These are phyloP conservation scores for Agrochola lychnidis DNA, from an alignment of 2,888 invertebrate genomes.

Conservation along the genomic window DNA sequence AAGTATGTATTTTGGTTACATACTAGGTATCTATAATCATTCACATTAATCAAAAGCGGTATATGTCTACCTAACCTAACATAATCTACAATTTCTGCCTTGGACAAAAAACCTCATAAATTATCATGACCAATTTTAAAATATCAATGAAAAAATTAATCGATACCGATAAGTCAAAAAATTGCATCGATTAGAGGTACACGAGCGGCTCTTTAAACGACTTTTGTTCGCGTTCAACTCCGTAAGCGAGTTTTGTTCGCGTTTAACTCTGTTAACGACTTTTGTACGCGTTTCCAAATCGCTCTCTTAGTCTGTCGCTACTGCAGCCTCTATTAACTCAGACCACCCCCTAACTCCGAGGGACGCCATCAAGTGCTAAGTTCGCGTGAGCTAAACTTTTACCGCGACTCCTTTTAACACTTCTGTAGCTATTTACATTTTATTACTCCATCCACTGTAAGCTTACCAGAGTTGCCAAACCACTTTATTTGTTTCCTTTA, in stretches of 20 bases:
- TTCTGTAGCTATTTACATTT: conserved; percentile 86
- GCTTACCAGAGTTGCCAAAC: conserved; percentile 74
- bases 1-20: not conserved
- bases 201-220: not conserved
- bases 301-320: not conserved
- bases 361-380: conserved; percentile 81
- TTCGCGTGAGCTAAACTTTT: conserved; percentile 84
- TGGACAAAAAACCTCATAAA: not conserved
- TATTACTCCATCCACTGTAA: conserved; percentile 79
- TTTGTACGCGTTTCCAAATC: not conserved
- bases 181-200: no score
- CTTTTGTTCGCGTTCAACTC: not conserved
- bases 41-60: not conserved
- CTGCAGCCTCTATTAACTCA: conserved; percentile 44
- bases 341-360: conserved; percentile 64
- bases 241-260: not conserved
- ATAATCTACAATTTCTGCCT: not conserved
- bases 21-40: not conserved
- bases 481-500: conserved; percentile 82
- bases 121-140: not conserved
- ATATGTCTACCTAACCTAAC: not conserved
- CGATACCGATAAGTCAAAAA: not conserved
- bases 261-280: not conserved
- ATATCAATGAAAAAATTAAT: not conserved
- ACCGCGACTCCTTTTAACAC: conserved; percentile 85